These are phyloP conservation scores for Burhinus bistriatus DNA, from an alignment of 2,113 vertebrate genomes.

Conservation along the genomic window DNA sequence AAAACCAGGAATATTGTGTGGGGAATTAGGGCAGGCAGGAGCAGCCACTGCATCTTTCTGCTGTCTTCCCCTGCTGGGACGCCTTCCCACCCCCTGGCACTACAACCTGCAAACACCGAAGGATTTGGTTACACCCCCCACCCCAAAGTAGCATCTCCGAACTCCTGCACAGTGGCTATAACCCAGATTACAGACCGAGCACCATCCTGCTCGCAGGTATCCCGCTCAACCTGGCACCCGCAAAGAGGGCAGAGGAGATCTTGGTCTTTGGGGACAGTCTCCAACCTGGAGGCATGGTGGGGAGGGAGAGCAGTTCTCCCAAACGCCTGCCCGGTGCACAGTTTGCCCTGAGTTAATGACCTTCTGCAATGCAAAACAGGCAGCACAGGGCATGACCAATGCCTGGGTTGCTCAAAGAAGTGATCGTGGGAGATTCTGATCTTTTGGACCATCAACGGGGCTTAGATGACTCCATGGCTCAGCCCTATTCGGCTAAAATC, in stretches of 20 bases:
- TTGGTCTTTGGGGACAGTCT: neutral
- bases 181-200: neutral
- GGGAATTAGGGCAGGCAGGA: neutral
- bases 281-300: neutral
- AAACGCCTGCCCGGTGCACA: neutral
- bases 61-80: neutral
- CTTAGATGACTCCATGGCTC: neutral
- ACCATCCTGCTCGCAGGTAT: neutral
- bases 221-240: neutral
- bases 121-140: neutral
- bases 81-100: neutral
- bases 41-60: neutral
- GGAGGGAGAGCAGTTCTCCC: neutral
- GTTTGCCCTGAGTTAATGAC: neutral
- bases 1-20: rapidly evolving
- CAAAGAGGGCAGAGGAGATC: neutral
- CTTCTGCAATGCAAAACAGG: neutral
- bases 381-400: rapidly evolving
- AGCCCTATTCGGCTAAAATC: neutral
- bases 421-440: neutral
- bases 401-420: neutral
- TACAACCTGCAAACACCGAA: too few relatives aligned
- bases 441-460: too few relatives aligned
- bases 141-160: neutral
- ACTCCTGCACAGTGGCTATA: neutral